phyloP scores from a whole-genome alignment of 2,797 vertebrate species.

The Rhabdophis nuchalis region DNA sequence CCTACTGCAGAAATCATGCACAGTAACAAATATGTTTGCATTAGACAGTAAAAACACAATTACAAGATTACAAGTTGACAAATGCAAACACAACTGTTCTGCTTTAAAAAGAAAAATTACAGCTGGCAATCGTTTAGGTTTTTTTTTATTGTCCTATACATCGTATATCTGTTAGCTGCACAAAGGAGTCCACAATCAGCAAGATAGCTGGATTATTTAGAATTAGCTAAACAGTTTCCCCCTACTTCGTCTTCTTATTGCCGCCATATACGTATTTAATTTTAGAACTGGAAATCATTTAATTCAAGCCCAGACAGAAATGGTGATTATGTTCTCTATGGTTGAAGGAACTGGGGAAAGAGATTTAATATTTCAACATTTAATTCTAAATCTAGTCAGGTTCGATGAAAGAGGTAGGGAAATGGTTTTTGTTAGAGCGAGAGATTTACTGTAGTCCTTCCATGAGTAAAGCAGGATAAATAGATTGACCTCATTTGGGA shows the following conservation, averaged over 20 bases:
- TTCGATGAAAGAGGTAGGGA: not conserved
- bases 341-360: not conserved
- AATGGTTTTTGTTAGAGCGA: not conserved
- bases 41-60: conserved; percentile 38
- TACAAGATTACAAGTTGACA: conserved; percentile 15
- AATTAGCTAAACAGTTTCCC: conserved; percentile 43
- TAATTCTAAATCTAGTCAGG: not conserved
- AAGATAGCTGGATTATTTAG: conserved; percentile 39
- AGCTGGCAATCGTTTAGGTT: not conserved
- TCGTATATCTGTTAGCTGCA: conserved; percentile 30
- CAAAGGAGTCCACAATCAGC: conserved; percentile 26
- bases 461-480: not conserved
- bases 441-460: conserved; percentile 1
- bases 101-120: conserved; percentile 33
- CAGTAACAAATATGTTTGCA: conserved; percentile 2
- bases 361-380: conserved; percentile 28
- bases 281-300: conserved; percentile 56
- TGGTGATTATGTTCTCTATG: conserved; percentile 44
- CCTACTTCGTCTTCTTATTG: conserved; percentile 37
- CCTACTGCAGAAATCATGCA: not conserved
- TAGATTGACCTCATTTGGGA: not conserved
- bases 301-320: conserved; percentile 53
- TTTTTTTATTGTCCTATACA: conserved; percentile 26
- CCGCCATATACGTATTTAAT: conserved; percentile 49
- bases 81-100: not conserved